Base-by-base conservation (phyloP, 2,113 vertebrate genomes). In the Leptocoma aspasia region DNA sequence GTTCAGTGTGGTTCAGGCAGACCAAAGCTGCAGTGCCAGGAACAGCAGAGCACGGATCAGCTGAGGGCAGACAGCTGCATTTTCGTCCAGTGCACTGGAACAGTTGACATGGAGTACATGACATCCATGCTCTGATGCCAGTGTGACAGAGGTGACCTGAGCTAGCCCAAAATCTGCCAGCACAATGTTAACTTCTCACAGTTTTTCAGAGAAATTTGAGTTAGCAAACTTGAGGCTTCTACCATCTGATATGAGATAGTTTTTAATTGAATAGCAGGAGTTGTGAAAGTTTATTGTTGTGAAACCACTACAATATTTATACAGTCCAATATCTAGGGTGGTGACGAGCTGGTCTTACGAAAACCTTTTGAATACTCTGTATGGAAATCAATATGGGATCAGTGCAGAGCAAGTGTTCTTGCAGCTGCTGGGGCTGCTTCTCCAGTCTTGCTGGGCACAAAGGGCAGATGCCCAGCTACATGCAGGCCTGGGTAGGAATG, bases 1-100 rank as follows among this genome's bases (percentile, higher is more conserved):
- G 21, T 31, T 45, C 49, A 7, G 53, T 0, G 0, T 1, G 2
- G 57, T 14, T 54, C 37, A 13, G 15, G 26, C 64, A 63, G 41
- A 21, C 56, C 7, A 21, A 63, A 4, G 16, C 27, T 1, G 2
- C 69, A n/a, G 53, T 10, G 24, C 71, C 80, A 44, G 59, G 42
- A 63, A 9, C 15, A 79, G 71, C 86, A 88, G 61, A 33, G n/a
- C 65, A 30, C 1, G 0, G 64, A 61, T n/a, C 71, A 53, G 37
- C 54, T 41, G n/a, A 72, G 82, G 57, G 82, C 41, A 35, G 7
- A 24, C 47, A 42, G 17, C 56, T 65, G 44, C 13, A 1, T 72
- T 79, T 86, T 66, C 82, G 69, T 47, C 53, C 80, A 11, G 1
- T 4, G n/a, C 49, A 5, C 59, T 42, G 10, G 28, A 76, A 83